Percentiles rank a stretch among this genome's conserved stretches.
Evolutionary conservation across 2,797 vertebrate genomes (phyloP).

Genomic region (Mormyrus hasselquistii): DNA sequence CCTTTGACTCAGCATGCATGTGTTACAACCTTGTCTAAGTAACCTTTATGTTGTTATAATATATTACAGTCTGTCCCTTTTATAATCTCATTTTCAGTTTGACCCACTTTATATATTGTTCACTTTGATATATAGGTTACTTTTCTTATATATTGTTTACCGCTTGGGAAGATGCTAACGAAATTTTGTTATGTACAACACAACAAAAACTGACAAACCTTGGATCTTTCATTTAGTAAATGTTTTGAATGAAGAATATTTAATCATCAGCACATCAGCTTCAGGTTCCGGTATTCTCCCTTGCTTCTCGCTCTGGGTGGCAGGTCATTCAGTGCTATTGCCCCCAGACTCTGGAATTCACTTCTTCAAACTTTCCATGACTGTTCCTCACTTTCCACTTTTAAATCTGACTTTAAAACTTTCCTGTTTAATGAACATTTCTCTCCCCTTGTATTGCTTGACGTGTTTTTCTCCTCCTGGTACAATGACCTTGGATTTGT

Average conservation of each 20-base stretch:
- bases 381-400: not conserved
- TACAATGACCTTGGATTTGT: not conserved
- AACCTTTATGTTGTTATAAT: not conserved
- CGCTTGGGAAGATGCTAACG: not conserved
- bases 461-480: not conserved
- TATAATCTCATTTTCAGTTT: not conserved
- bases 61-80: not conserved
- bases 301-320: not conserved
- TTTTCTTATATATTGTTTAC: not conserved
- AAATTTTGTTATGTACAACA: not conserved
- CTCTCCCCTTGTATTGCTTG: not conserved
- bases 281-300: not conserved
- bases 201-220: not conserved
- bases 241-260: not conserved
- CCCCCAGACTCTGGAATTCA: not conserved
- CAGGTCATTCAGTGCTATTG: not conserved
- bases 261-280: not conserved
- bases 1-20: not conserved
- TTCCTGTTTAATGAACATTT: not conserved
- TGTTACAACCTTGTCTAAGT: not conserved
- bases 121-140: not conserved
- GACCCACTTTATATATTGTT: not conserved
- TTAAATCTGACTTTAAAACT: not conserved
- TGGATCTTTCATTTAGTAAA: not conserved
- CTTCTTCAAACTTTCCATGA: not conserved